phyloP scores from a whole-genome alignment of 2,888 invertebrate species.

The Agrypnus murinus region DNA sequence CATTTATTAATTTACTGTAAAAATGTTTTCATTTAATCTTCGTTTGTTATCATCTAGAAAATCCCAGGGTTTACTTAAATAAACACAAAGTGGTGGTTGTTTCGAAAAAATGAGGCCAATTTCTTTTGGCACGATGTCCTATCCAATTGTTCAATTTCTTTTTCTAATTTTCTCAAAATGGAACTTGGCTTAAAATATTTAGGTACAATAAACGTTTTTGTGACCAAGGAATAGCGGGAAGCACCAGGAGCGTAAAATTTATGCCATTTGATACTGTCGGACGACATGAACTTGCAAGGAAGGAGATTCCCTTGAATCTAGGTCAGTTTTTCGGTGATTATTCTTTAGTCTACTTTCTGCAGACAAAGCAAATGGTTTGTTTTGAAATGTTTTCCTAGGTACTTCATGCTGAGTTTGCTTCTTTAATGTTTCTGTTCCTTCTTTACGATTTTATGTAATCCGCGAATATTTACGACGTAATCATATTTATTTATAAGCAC shows the following conservation, averaged over 20 bases:
- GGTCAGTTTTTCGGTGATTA: constrained; percentile 46
- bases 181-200: constrained; percentile 24
- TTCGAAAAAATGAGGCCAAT: no score
- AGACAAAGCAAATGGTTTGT: constrained; percentile 29
- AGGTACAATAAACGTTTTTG: constrained; percentile 22
- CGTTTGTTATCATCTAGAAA: no score
- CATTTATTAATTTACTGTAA: no score
- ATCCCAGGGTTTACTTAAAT: no score
- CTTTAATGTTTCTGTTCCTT: not conserved
- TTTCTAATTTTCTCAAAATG: constrained; percentile 4
- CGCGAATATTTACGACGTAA: constrained; percentile 8
- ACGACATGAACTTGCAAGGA: constrained; percentile 25
- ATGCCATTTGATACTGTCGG: constrained; percentile 24
- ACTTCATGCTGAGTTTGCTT: constrained; percentile 20
- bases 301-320: constrained; percentile 33
- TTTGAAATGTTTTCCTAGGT: constrained; percentile 24
- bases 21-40: no score
- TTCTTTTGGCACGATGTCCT: not conserved
- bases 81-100: no score
- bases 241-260: constrained; percentile 11
- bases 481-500: constrained; percentile 7
- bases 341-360: constrained; percentile 22
- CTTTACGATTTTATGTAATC: constrained; percentile 12
- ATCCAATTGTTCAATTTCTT: not conserved
- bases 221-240: constrained; percentile 13